Conservation (phyloP, 2,797 vertebrate species). For the Poeciliopsis paucimaculata region DNA sequence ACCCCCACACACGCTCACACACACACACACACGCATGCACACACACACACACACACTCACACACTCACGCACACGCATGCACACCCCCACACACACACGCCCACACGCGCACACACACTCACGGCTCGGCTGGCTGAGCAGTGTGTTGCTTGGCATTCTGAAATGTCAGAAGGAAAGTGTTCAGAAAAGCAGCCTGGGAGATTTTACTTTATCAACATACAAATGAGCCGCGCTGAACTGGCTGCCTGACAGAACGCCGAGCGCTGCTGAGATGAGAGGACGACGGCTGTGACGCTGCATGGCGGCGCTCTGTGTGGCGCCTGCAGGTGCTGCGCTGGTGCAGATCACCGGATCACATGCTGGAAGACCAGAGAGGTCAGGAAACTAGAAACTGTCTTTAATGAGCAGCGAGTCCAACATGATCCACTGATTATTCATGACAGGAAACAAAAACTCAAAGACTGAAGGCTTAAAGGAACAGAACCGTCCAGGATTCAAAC, state of each 20-base stretch:
- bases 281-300: conserved; percentile 49
- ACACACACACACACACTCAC: not conserved
- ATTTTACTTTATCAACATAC: conserved; percentile 74
- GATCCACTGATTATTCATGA: not conserved
- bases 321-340: not conserved
- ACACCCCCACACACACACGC: not conserved
- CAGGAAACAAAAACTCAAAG: not conserved
- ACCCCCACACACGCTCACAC: no score
- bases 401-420: no score
- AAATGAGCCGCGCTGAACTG: conserved; percentile 62
- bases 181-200: conserved; percentile 62
- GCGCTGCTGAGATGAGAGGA: conserved; percentile 38
- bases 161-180: conserved; percentile 70
- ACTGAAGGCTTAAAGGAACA: not conserved
- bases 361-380: conserved; percentile 5
- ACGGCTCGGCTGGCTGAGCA: conserved; percentile 32
- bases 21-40: no score
- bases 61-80: no score
- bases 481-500: no score
- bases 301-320: conserved; percentile 15
- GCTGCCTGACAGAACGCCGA: conserved; percentile 54
- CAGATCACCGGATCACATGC: not conserved
- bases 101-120: not conserved
- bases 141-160: conserved; percentile 68
- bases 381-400: not conserved